Base-by-base conservation (phyloP, 2,797 vertebrate genomes). In the Heliangelus exortis region DNA sequence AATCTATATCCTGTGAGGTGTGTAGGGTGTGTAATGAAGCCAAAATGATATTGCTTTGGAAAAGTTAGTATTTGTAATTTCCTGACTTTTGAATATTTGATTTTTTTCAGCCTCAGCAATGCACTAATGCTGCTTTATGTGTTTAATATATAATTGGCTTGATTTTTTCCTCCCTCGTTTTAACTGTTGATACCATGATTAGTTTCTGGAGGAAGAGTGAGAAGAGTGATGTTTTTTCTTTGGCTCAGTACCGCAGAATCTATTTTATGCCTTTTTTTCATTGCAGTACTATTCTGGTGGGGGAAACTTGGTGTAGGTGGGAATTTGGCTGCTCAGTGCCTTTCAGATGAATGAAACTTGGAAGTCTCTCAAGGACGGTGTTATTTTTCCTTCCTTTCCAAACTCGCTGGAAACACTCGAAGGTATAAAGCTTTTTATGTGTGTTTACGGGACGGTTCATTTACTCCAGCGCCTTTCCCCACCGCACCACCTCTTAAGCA, bases 141-240 rank as follows among this genome's bases (percentile, higher is more conserved):
- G 84, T 93, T 93, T 90, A 84, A 89, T 89, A 90, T 54, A 29
- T 79, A 89, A 92, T 84, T 80, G 92, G 90, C 92, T 90, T 68
- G 67, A 43, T 3, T 18, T 71, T 90, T 72, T 61, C 19, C 63
- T 25, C 48, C 48, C 63, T 25, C 48, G 22, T 68, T 73, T 79
- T 19, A 83, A 36, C 75, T 72, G 84, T 45, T 34, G 61, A 72
- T 94, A 82, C 0, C 1, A 90, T 68, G 73, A 91, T 67, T 83
- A 57, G 31, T 77, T 95, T 90, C 73, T 90, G 58, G 43, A 57
- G 53, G 59, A 81, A 65, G 54, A 81, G 63, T 31, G 55, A 86
- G 55, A 51, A 19, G 65, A 66, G 23, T 12, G 18, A 80, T 1
- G 8, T 62, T 74, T 86, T 76, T 69, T 6, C 76, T 57, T 76